Percentiles rank a stretch among this genome's conserved stretches.
These are phyloP conservation scores for Bursaphelenchus okinawaensis DNA, from an alignment of 2,888 invertebrate genomes.

Conservation along the genomic window DNA sequence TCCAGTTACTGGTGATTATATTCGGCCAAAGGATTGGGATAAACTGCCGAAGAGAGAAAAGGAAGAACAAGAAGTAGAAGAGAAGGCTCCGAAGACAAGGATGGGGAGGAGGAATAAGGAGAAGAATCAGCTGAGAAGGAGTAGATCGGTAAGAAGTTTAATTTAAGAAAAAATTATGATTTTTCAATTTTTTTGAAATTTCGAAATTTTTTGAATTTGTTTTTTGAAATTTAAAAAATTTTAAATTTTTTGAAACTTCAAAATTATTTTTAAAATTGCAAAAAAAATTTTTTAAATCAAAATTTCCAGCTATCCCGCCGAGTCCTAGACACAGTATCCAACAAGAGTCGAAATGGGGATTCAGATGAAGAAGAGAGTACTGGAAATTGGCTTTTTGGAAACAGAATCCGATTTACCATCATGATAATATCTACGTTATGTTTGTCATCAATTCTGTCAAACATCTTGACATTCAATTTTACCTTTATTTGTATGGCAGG, in stretches of 20 bases:
- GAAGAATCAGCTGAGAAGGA: neutral
- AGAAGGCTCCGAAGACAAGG: neutral
- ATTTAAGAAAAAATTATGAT: neutral
- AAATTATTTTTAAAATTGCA: too few species aligned
- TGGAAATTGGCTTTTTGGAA: conserved; percentile 33
- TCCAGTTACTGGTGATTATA: conserved; percentile 12
- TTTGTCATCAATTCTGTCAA: conserved; percentile 51
- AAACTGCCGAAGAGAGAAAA: neutral
- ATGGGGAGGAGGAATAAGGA: neutral
- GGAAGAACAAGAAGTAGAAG: neutral
- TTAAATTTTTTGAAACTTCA: too few species aligned
- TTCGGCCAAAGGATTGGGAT: conserved; percentile 3
- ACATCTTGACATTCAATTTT: conserved; percentile 55
- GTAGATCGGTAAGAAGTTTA: neutral
- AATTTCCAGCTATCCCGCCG: conserved; percentile 7
- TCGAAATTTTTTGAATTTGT: too few species aligned
- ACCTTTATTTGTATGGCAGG: conserved; percentile 41
- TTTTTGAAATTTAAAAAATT: too few species aligned
- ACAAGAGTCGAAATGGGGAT: conserved; percentile 15
- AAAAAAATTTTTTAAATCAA: too few species aligned
- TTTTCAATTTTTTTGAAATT: neutral
- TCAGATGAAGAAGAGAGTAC: conserved; percentile 16
- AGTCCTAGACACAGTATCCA: conserved; percentile 1
- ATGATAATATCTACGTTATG: conserved; percentile 44
- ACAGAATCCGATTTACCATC: conserved; percentile 39